Base-by-base conservation (phyloP, 1,140 invertebrate genomes). In the Neodiprion lecontei region DNA sequence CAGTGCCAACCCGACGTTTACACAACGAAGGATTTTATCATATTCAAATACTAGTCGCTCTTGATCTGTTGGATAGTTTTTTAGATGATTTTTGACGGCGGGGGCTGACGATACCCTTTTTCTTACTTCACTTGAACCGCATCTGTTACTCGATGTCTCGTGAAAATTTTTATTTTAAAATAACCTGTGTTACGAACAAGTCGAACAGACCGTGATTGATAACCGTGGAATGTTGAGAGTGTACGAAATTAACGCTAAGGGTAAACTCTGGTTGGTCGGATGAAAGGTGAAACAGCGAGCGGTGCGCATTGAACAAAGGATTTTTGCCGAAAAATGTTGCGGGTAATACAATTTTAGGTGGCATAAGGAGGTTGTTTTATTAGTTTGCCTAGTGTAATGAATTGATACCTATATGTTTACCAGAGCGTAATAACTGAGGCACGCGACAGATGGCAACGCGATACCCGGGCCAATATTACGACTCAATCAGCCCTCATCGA, bases 401-500 rank as follows among this genome's bases (percentile, higher is more conserved):
- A 80, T 81, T 80, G 78, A 81, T 81, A 82, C 79, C 78, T 80
- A 79, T 77, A 80, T 82, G 79, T 84, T 84, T 83, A 84, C 81
- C 79, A 75, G 78, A 75, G 70, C 76, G 84, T 81, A 83, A 85
- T 84, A 85, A 85, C 79, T 73, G 76, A 72, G 75, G 77, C 77
- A 74, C 77, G 79, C 77, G 76, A 81, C 80, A 81, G 80, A 83
- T 81, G 78, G 75, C 77, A 49, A 72, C 61, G 74, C 73, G 76
- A 80, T 81, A 80, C 75, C 70, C 77, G 48, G 53, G 74, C 78
- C 83, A 78, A 84, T 84, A 84, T 85, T 85, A 84, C 84, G 82
- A 84, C 83, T 85, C 83, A 85, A 85, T 85, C 84, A 84, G 80
- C 83, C 80, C 78, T 83, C 81, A 85, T 84, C 83, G 82, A 85